Conservation (phyloP, 2,113 vertebrate species). For the Pterocles orientalis region DNA sequence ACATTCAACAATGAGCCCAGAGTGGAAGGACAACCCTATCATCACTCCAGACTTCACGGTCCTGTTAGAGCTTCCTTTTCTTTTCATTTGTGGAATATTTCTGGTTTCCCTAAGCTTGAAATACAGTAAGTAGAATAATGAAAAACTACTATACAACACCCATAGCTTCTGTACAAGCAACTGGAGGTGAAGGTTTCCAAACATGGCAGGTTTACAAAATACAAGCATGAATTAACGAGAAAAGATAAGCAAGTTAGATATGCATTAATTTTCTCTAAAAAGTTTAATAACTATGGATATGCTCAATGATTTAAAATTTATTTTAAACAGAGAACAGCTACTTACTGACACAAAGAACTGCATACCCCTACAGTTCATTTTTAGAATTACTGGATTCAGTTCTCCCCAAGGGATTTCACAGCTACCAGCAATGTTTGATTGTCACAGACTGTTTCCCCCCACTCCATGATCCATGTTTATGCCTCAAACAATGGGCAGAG, state of each 20-base stretch:
- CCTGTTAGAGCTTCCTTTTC: background rate
- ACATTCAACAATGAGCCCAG: background rate
- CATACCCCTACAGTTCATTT: background rate
- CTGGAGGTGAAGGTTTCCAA: background rate
- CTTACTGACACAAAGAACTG: background rate
- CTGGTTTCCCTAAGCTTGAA: background rate
- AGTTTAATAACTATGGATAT: background rate
- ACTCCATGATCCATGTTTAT: too few species aligned
- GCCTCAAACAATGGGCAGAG: too few species aligned
- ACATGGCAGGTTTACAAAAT: background rate
- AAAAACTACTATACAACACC: background rate
- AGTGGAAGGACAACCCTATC: background rate
- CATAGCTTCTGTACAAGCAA: background rate
- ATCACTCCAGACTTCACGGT: background rate
- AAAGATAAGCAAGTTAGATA: background rate
- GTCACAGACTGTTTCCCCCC: too few species aligned
- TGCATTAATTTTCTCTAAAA: background rate
- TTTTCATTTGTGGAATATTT: background rate
- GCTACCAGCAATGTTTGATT: background rate
- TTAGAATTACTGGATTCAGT: background rate
- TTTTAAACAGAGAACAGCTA: background rate
- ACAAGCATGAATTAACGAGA: background rate
- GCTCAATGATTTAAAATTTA: background rate
- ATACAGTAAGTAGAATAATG: background rate
- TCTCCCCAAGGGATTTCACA: background rate